These are phyloP conservation scores for Hyaena hyaena DNA, from an alignment of 2,113 vertebrate species.

Conservation along the genomic window DNA sequence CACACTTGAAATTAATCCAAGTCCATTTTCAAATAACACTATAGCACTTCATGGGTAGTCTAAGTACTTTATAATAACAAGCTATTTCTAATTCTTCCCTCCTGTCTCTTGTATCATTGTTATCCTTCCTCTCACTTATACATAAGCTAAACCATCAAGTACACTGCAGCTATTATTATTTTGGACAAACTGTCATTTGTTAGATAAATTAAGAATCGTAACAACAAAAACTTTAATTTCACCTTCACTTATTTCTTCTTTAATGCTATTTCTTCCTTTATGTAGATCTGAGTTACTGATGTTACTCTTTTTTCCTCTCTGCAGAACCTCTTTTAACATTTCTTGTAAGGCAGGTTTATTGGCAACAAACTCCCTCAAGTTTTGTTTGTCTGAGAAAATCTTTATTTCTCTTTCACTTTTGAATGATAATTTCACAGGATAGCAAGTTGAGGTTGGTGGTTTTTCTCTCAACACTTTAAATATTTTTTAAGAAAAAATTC, in stretches of 20 bases:
- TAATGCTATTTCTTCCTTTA: neutral
- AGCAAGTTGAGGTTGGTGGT: neutral
- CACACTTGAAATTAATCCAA: neutral
- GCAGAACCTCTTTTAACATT: slow-evolving; percentile 7
- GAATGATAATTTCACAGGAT: neutral
- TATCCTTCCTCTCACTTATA: neutral
- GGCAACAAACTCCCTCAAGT: neutral
- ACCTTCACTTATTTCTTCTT: neutral
- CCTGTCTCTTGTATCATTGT: neutral
- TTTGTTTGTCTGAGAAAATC: neutral
- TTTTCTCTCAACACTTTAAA: neutral
- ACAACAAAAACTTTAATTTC: neutral
- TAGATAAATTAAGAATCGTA: neutral
- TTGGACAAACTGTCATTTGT: neutral
- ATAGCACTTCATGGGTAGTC: neutral
- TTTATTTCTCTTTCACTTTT: neutral
- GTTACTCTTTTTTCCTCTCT: neutral
- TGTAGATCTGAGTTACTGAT: neutral
- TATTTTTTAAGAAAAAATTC: neutral
- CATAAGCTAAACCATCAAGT: neutral
- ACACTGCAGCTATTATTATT: neutral
- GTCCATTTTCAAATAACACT: neutral
- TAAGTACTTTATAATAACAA: neutral
- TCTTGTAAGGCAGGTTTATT: neutral
- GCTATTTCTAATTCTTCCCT: neutral